Evolutionary conservation across 1,140 invertebrate species (phyloP).

Genomic region (Ceratoteleas bidentatus): DNA sequence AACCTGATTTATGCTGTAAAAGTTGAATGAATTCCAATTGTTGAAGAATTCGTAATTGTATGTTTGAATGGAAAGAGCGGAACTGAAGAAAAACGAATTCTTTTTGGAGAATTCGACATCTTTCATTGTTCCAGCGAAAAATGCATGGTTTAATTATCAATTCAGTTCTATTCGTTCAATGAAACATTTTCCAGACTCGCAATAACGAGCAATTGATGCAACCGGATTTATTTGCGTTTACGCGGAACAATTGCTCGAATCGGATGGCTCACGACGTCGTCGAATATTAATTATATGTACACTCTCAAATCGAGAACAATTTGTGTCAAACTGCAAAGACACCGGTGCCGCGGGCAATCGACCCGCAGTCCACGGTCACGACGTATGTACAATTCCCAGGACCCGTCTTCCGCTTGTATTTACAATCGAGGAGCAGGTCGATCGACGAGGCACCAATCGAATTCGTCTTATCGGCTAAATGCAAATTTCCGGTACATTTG

Average conservation of each 20-base stretch:
- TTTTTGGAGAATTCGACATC: no score
- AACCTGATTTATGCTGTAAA: no score
- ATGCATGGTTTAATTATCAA: no score
- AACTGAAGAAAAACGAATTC: no score
- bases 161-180: no score
- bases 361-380: constrained; percentile 1
- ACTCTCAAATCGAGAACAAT: constrained; percentile 38
- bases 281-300: constrained; percentile 55
- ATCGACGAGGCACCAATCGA: constrained; percentile 11
- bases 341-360: background rate
- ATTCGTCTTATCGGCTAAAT: constrained; percentile 33
- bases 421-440: constrained; percentile 26
- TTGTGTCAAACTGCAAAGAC: constrained; percentile 30
- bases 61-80: no score
- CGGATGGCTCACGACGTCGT: constrained; percentile 11
- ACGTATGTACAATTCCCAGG: constrained; percentile 46
- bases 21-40: no score
- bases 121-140: no score
- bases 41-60: no score
- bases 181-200: no score
- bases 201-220: no score
- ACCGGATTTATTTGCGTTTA: background rate
- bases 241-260: constrained; percentile 13
- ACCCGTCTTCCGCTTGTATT: constrained; percentile 36
- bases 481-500: constrained; percentile 35